phyloP scores from a whole-genome alignment of 2,888 invertebrate species.

The Mycalesis mineus region DNA sequence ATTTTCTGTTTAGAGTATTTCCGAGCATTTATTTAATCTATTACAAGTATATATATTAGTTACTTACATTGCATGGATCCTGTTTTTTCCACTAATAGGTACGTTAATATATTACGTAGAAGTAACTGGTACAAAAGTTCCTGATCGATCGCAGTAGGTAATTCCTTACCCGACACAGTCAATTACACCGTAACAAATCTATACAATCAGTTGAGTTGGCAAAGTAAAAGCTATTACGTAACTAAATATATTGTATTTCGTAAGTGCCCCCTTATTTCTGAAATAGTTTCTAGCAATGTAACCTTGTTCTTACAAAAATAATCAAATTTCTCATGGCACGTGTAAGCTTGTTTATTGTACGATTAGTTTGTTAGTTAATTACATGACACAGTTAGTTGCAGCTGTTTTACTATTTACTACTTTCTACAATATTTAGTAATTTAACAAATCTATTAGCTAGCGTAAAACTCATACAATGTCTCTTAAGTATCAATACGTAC shows the following conservation, averaged over 20 bases:
- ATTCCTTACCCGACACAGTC: background rate
- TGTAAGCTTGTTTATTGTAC: background rate
- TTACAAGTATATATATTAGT: too few species aligned
- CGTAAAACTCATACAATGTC: too few species aligned
- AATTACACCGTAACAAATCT: constrained; percentile 11
- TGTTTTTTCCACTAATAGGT: too few species aligned
- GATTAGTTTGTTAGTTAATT: too few species aligned
- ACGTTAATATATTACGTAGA: background rate
- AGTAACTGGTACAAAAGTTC: background rate
- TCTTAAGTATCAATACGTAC: too few species aligned
- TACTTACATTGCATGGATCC: too few species aligned
- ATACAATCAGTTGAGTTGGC: constrained; percentile 11
- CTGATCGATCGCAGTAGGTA: constrained; percentile 5
- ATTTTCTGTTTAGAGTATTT: too few species aligned
- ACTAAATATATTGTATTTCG: background rate
- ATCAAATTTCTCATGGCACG: background rate
- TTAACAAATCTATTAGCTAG: too few species aligned
- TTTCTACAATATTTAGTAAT: too few species aligned
- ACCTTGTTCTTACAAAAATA: background rate
- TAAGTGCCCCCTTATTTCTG: background rate
- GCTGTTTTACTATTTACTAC: too few species aligned
- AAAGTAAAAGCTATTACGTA: constrained; percentile 11
- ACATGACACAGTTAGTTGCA: too few species aligned
- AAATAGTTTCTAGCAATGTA: background rate
- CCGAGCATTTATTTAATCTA: too few species aligned